A percentile compares a stretch with the other conserved stretches of the same genome.
phyloP scores from a whole-genome alignment of 2,797 vertebrate species.

The Gambusia yucatana region DNA sequence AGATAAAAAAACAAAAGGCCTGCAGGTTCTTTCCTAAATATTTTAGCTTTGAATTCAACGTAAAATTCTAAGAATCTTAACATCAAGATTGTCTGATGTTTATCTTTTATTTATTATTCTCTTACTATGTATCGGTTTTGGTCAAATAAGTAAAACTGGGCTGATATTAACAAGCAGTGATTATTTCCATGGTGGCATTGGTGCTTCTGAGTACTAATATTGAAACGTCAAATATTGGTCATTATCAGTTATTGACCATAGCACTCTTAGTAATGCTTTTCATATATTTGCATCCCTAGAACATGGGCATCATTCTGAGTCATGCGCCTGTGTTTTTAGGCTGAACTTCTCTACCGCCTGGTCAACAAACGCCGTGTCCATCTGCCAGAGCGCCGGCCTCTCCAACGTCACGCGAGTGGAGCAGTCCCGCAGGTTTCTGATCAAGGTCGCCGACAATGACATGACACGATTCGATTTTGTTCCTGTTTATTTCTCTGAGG shows the following conservation, averaged over 20 bases:
- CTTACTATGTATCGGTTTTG: no score
- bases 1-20: not conserved
- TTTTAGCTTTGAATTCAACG: not conserved
- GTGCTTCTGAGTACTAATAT: no score
- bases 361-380: slow-evolving; percentile 91
- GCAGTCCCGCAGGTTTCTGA: slow-evolving; percentile 84
- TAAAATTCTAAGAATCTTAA: not conserved
- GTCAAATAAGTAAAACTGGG: no score
- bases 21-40: not conserved
- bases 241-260: no score
- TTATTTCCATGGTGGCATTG: no score
- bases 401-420: slow-evolving; percentile 83
- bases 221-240: no score
- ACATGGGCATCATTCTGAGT: no score
- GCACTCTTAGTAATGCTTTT: no score
- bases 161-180: no score
- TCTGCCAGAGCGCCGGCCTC: slow-evolving; percentile 87
- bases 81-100: no score
- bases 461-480: not conserved
- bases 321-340: slow-evolving; percentile 62
- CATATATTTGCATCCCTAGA: no score
- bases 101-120: no score
- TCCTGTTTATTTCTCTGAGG: not conserved
- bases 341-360: slow-evolving; percentile 90
- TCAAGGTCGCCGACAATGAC: slow-evolving; percentile 72